Evolutionary conservation across 2,888 invertebrate species (phyloP), one percentile per base, ranked within the genome.

Genomic region (Autographa gamma): DNA sequence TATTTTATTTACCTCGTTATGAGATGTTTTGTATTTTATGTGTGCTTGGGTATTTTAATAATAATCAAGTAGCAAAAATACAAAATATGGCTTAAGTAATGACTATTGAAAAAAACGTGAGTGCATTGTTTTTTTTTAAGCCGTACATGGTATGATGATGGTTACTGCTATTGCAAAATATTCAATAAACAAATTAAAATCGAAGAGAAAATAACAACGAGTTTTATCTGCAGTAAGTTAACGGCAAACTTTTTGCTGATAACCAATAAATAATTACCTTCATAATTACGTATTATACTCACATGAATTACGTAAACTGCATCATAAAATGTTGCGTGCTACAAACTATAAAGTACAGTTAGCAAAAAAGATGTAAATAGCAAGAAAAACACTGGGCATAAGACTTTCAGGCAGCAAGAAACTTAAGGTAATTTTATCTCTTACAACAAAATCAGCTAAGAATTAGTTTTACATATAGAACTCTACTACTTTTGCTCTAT

Each of bases 271-370:
- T 71, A 59, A 81, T 75, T 61, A 70, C 65, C 13, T 66, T 62
- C 32, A 56, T 63, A 67, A 73, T 73, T 63, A 78, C 59, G 60
- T 60, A 76, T 66, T 59, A 66, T 43, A 48, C 62, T 72, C 61
- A 31, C 60, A 71, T 71, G 71, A 79, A 76, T 68, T 61, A 73
- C 60, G 41, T 18, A 56, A 72, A 67, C 52, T 60, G 31, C 66
- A 62, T 43, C 67, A 69, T 80, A 71, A 70, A 73, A 73, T 69
- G 70, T 66, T 65, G 63, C 76, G 34, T 72, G 69, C 72, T 62
- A n/a, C 34, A 78, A 74, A 73, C 76, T 70, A 76, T 61, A 63
- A 74, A 74, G 80, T 78, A 70, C 66, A 76, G 69, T 76, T 69
- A 73, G 73, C 83, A 73, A 74, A 73, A 38, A 80, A 62, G 72